These are phyloP conservation scores for Anguilla obscura DNA, from an alignment of 2,797 vertebrate species.

Conservation along the genomic window DNA sequence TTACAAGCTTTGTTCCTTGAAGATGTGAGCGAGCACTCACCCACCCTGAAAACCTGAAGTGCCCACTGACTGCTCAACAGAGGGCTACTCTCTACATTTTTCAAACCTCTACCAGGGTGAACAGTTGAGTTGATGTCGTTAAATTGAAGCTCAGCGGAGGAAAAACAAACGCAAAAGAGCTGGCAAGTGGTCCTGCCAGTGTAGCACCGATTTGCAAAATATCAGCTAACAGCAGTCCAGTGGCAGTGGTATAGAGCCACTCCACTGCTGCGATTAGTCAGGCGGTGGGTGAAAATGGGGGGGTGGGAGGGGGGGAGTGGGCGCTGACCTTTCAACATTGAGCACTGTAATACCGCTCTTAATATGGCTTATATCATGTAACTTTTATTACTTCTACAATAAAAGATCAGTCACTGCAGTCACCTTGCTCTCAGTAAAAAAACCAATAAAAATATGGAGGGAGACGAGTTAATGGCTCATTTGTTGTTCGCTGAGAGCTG, in stretches of 20 bases:
- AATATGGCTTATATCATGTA: neutral
- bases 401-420: neutral
- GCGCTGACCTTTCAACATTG: neutral
- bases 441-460: neutral
- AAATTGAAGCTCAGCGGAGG: neutral
- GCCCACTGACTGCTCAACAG: too few relatives aligned
- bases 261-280: too few relatives aligned
- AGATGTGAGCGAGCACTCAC: neutral
- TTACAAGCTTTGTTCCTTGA: neutral
- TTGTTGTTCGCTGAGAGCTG: neutral
- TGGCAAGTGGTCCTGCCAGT: too few relatives aligned
- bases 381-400: neutral
- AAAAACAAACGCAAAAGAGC: too few relatives aligned
- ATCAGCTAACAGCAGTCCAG: too few relatives aligned
- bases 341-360: conserved; percentile 1
- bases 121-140: neutral
- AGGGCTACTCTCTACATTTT: neutral
- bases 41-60: neutral
- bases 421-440: neutral
- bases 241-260: too few relatives aligned
- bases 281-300: too few relatives aligned
- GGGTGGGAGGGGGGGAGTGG: neutral
- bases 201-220: too few relatives aligned
- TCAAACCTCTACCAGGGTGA: neutral
- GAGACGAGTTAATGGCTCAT: neutral